Evolutionary conservation across 2,113 vertebrate species (phyloP).

Genomic region (Hipposideros armiger): DNA sequence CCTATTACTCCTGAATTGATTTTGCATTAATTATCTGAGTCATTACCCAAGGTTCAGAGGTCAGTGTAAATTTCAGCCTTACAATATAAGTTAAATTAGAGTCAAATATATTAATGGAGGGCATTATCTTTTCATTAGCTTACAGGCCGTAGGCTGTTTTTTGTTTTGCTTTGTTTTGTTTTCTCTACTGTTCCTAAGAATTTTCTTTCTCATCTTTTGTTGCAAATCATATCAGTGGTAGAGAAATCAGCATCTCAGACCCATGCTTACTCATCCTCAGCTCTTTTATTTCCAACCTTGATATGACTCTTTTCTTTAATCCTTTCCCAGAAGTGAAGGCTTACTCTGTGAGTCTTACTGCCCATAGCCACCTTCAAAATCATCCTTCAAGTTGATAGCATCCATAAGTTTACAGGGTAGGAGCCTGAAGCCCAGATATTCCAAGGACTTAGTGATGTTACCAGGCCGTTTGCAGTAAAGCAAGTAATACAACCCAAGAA

Average conservation of each 20-base stretch:
- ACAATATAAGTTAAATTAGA: not conserved
- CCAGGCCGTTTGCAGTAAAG: not conserved
- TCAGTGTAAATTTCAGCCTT: constrained; percentile 38
- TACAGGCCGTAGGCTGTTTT: not conserved
- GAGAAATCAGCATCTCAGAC: not conserved
- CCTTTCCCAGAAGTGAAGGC: not conserved
- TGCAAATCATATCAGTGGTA: not conserved
- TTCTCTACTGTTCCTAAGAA: not conserved
- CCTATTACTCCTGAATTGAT: not conserved
- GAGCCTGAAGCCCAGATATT: not conserved
- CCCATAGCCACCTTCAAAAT: not conserved
- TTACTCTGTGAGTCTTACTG: not conserved
- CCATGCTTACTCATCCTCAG: not conserved
- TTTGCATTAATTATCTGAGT: constrained; percentile 3
- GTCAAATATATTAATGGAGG: not conserved
- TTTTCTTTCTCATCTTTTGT: not conserved
- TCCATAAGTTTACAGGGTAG: not conserved
- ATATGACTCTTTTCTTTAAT: not conserved
- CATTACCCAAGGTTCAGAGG: not conserved
- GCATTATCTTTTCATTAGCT: not conserved
- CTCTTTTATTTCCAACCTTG: not conserved
- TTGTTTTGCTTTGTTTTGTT: no score
- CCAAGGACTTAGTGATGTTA: not conserved
- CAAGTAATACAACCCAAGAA: not conserved
- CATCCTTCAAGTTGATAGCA: not conserved